Percentiles rank a stretch among this genome's conserved stretches.
These are phyloP conservation scores for Limulus polyphemus DNA, from an alignment of 2,888 invertebrate genomes.

Conservation along the genomic window DNA sequence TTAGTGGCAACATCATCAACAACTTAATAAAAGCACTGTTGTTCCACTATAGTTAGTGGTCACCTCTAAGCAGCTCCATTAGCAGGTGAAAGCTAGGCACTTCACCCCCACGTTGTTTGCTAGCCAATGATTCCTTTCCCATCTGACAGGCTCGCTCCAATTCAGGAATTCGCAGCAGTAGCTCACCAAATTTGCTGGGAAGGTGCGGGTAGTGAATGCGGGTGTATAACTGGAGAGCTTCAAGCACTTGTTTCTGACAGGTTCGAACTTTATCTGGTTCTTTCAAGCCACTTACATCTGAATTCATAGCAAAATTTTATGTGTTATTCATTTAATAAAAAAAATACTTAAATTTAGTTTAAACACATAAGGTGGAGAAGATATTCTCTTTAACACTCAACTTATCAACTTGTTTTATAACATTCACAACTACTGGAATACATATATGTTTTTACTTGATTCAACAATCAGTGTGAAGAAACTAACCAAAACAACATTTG, in stretches of 20 bases:
- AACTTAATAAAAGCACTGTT: conserved; percentile 4
- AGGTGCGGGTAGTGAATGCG: conserved; percentile 78
- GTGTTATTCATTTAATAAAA: background rate
- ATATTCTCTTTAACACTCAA: no score
- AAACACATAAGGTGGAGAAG: no score
- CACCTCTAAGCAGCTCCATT: conserved; percentile 87
- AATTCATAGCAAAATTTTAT: conserved; percentile 3
- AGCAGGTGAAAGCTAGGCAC: conserved; percentile 84
- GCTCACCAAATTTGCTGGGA: conserved; percentile 88
- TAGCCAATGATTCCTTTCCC: conserved; percentile 81
- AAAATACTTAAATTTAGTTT: no score
- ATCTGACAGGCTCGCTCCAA: conserved; percentile 88
- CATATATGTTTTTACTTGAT: no score
- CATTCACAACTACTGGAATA: no score
- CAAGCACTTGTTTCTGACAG: conserved; percentile 84
- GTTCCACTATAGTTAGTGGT: conserved; percentile 45
- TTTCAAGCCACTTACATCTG: conserved; percentile 79
- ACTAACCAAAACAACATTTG: no score
- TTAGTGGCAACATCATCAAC: conserved; percentile 1
- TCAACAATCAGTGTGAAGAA: no score
- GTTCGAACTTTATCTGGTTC: conserved; percentile 88
- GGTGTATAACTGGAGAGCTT: conserved; percentile 83
- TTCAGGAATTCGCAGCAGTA: conserved; percentile 83
- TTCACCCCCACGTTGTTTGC: conserved; percentile 75
- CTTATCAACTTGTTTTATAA: no score